Evolutionary conservation across 2,113 vertebrate genomes (phyloP).

Genomic region (Perca flavescens): DNA sequence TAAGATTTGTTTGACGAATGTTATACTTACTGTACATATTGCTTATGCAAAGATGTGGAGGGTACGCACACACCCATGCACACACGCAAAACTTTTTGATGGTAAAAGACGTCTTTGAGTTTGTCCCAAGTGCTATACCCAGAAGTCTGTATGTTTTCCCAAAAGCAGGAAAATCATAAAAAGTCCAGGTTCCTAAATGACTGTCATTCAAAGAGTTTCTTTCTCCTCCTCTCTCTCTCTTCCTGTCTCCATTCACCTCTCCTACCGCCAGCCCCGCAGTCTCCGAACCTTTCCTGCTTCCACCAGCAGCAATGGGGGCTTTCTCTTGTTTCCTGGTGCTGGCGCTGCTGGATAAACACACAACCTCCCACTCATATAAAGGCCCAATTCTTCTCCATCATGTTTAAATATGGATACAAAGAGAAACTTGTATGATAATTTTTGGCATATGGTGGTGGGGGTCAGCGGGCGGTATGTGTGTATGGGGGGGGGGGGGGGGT

Average conservation of each 20-base stretch:
- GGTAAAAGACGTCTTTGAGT: constrained; percentile 74
- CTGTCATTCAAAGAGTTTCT: constrained; percentile 83
- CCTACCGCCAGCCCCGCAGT: constrained; percentile 64
- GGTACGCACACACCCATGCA: not conserved
- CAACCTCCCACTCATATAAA: constrained; percentile 82
- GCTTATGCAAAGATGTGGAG: constrained; percentile 13
- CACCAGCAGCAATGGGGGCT: constrained; percentile 80
- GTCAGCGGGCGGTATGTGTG: constrained; percentile 66
- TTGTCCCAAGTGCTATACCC: constrained; percentile 52
- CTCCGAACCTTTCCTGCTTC: constrained; percentile 78
- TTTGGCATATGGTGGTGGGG: constrained; percentile 83
- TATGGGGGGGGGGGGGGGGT: constrained; percentile 15
- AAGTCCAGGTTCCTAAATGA: constrained; percentile 80
- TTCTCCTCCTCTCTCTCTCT: constrained; percentile 47
- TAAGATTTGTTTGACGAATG: not conserved
- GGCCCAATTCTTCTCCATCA: constrained; percentile 84
- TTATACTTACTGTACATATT: constrained; percentile 3
- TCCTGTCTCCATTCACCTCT: constrained; percentile 64
- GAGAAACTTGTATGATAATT: constrained; percentile 88
- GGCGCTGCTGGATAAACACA: constrained; percentile 86
- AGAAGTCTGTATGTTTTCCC: constrained; percentile 80
- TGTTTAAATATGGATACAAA: constrained; percentile 88
- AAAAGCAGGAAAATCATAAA: constrained; percentile 80
- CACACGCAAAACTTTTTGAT: constrained; percentile 36
- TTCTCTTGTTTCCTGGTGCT: constrained; percentile 83